These are phyloP conservation scores for Pristionchus mayeri DNA, from an alignment of 2,888 invertebrate genomes.

Conservation along the genomic window DNA sequence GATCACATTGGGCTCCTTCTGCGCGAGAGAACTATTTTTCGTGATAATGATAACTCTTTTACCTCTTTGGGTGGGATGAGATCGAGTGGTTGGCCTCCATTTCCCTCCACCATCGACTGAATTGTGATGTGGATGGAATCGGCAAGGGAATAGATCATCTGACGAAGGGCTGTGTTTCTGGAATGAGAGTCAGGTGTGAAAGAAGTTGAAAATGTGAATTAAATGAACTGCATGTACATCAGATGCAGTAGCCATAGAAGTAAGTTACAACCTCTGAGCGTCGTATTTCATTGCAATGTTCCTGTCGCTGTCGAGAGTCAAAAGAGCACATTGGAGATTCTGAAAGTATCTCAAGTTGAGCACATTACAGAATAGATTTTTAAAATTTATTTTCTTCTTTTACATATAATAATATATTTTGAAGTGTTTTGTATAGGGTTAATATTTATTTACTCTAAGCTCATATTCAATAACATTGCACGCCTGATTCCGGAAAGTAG, in stretches of 20 bases:
- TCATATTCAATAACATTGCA: too few species aligned
- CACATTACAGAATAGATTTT: too few species aligned
- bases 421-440: too few species aligned
- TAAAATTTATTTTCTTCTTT: too few species aligned
- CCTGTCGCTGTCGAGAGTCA: not conserved
- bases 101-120: not conserved
- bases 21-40: not conserved
- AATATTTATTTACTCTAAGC: too few species aligned
- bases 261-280: not conserved
- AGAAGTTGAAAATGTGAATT: too few species aligned
- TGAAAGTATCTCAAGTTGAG: not conserved
- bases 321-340: conserved; percentile 1
- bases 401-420: too few species aligned
- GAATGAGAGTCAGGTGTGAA: too few species aligned
- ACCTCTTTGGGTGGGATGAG: not conserved
- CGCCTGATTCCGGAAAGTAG: too few species aligned
- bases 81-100: not conserved
- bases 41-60: not conserved
- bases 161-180: not conserved
- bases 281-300: not conserved
- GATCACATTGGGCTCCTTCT: too few species aligned
- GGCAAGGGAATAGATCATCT: conserved; percentile 5
- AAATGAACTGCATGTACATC: too few species aligned
- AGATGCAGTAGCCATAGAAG: too few species aligned
- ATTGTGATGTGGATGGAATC: not conserved